phyloP scores from a whole-genome alignment of 2,888 invertebrate genomes.

The Tuta absoluta region DNA sequence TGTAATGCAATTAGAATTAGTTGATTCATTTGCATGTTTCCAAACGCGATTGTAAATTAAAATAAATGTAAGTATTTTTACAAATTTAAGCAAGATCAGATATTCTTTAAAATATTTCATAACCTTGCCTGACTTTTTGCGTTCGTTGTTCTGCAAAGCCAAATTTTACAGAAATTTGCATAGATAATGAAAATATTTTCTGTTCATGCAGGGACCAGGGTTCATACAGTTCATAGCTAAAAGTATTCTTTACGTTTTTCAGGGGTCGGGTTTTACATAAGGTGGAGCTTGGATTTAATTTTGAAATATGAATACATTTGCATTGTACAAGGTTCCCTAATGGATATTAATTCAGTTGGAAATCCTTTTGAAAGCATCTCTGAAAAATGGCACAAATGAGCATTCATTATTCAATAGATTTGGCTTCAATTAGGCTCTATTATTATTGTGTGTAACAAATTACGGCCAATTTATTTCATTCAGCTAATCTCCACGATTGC shows the following conservation, averaged over 20 bases:
- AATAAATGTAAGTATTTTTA: too few relatives aligned
- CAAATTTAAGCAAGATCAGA: neutral
- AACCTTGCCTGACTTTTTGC: neutral
- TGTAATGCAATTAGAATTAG: too few relatives aligned
- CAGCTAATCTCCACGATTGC: neutral
- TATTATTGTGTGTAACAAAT: conserved; percentile 7
- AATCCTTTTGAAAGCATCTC: conserved; percentile 8
- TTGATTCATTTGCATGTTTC: too few relatives aligned
- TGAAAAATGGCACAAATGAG: neutral
- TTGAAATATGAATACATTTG: conserved; percentile 18
- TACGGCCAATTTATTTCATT: neutral
- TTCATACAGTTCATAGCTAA: conserved; percentile 15
- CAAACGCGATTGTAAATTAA: too few relatives aligned
- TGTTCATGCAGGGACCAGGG: neutral
- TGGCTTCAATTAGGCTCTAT: conserved; percentile 1
- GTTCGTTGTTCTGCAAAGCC: neutral
- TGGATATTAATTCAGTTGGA: neutral
- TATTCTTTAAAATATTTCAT: neutral
- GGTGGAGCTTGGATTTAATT: conserved; percentile 12
- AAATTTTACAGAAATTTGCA: conserved; percentile 14
- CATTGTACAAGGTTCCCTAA: neutral
- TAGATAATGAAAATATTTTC: conserved; percentile 22
- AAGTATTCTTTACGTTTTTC: conserved; percentile 8
- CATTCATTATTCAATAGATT: conserved; percentile 6
- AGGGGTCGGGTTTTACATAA: conserved; percentile 10